phyloP scores from a whole-genome alignment of 2,888 invertebrate species.

The Lasius platythorax region DNA sequence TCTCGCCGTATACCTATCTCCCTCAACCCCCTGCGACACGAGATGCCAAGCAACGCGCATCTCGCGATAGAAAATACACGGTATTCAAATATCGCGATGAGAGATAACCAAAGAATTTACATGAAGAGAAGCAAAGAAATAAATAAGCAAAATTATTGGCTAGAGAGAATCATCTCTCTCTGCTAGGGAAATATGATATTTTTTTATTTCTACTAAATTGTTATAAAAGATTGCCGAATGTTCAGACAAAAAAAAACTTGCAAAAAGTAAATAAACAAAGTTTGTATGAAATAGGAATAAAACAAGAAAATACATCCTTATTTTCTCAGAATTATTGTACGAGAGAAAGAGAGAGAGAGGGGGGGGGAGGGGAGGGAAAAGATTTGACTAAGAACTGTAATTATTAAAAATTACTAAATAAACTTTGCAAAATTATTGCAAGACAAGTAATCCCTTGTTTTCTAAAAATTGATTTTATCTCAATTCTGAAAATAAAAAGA shows the following conservation, averaged over 20 bases:
- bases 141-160: not conserved
- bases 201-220: not conserved
- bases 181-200: not conserved
- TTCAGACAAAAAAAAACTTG: not conserved
- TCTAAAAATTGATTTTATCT: too few relatives aligned
- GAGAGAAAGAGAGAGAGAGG: too few relatives aligned
- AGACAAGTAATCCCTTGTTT: not conserved
- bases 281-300: not conserved
- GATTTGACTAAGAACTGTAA: not conserved
- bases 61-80: not conserved
- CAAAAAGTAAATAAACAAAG: not conserved
- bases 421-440: not conserved
- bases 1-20: conserved; percentile 53
- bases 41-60: not conserved
- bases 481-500: not conserved
- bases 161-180: not conserved
- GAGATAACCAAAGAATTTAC: not conserved
- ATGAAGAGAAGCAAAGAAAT: not conserved
- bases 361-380: too few relatives aligned
- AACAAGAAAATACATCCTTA: too few relatives aligned
- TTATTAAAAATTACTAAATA: not conserved
- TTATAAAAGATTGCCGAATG: not conserved
- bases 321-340: not conserved
- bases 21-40: conserved; percentile 17
- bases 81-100: not conserved